A percentile compares a stretch with the other conserved stretches of the same genome.
Evolutionary conservation across 2,797 vertebrate species (phyloP).

Genomic region (Phrynocephalus vlangalii): DNA sequence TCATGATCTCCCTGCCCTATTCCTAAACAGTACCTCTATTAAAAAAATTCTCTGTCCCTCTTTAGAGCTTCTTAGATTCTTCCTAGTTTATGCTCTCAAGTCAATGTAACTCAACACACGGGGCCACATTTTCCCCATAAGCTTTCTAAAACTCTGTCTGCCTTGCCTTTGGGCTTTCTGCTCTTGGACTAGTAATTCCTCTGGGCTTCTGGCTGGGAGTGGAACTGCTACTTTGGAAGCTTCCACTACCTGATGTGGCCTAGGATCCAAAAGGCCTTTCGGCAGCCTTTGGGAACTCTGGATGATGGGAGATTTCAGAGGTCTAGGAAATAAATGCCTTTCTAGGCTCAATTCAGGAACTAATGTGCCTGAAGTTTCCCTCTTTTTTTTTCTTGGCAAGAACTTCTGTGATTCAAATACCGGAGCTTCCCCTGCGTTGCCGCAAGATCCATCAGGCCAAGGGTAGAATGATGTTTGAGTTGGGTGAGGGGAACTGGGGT

Average conservation of each 20-base stretch:
- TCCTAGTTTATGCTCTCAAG: not conserved
- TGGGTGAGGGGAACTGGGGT: constrained; percentile 21
- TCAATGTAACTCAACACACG: not conserved
- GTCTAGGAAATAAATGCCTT: not conserved
- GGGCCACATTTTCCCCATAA: not conserved
- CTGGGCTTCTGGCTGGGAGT: not conserved
- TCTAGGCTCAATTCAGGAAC: not conserved
- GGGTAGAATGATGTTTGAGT: not conserved
- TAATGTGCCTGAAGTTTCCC: not conserved
- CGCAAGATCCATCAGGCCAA: not conserved
- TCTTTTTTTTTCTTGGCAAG: not conserved
- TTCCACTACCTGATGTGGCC: not conserved
- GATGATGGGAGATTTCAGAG: not conserved
- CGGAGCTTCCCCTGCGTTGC: not conserved
- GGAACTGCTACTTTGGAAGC: not conserved
- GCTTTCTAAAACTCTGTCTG: constrained; percentile 13
- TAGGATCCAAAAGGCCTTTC: not conserved
- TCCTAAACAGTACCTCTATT: constrained; percentile 1
- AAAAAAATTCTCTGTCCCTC: not conserved
- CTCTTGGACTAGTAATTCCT: not conserved
- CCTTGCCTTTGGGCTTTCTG: not conserved
- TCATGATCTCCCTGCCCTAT: not conserved
- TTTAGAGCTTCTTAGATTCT: not conserved
- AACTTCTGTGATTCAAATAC: not conserved
- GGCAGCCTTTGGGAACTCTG: not conserved